Base-by-base conservation (phyloP, 2,888 invertebrate species). In the Euzetes globulus region DNA sequence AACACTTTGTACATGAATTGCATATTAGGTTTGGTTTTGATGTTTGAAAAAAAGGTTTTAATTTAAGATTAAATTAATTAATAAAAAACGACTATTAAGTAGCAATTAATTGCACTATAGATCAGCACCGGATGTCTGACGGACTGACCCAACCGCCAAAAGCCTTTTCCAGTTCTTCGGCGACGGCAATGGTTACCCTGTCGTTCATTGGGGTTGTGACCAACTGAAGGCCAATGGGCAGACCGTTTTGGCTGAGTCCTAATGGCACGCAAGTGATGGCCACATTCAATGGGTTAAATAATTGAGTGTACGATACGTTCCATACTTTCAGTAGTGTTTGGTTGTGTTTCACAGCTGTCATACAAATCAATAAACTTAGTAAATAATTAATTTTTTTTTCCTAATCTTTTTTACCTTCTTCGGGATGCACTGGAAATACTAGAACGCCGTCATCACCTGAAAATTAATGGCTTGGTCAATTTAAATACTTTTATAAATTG, bases 91-190 rank as follows among this genome's bases (percentile, higher is more conserved):
- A 41, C 9, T 41, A 1, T 41, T 41, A 41, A 41, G 41, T 41
- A 41, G 41, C 7, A 41, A 41, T 41, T 41, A 41, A 41, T 4
- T 41, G 5, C 5, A 41, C 1, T 9, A 1, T 11, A 13, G 13
- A 5, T 41, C 41, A 41, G 41, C 41, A 41, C 7, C 13, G 5
- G 11, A 11, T 41, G 41, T 9, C 41, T 41, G 41, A 77, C 0
- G 80, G 81, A 27, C 79, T 77, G 17, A 84, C 82, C 94, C 94
- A 94, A 0, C 94, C 94, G 0, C 92, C 92, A 82, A 92, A 92
- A 13, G 86, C 87, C 52, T 84, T 84, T 81, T 93, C 92, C 58
- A 95, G 82, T 79, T 91, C 89, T 77, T 85, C 84, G 1, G 94
- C 94, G 5, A 93, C 88, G 0, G 90, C 89, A 1, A 78, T 75